A percentile compares a stretch with the other conserved stretches of the same genome.
These are phyloP conservation scores for Zaprionus nigranus DNA, from an alignment of 1,140 invertebrate species.

Conservation along the genomic window DNA sequence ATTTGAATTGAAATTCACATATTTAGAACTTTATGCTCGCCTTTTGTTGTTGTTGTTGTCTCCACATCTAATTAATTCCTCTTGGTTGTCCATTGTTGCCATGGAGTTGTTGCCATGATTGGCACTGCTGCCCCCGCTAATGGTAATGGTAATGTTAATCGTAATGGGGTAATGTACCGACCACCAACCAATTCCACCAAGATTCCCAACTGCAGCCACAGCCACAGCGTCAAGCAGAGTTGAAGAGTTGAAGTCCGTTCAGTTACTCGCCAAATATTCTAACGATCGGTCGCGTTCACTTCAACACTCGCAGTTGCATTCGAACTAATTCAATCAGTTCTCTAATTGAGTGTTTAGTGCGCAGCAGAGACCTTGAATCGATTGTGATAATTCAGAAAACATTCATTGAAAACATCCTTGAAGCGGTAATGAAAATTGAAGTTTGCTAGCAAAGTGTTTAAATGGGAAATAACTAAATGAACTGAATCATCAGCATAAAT, in stretches of 20 bases:
- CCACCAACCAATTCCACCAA: slow-evolving; percentile 29
- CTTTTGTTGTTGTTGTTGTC: slow-evolving; percentile 65
- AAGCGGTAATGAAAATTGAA: slow-evolving; percentile 22
- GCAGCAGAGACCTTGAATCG: slow-evolving; percentile 5
- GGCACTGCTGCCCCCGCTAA: slow-evolving; percentile 62
- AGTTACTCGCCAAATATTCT: slow-evolving; percentile 82
- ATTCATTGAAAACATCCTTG: slow-evolving; percentile 45
- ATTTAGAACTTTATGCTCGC: slow-evolving; percentile 73
- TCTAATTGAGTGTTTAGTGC: slow-evolving; percentile 42
- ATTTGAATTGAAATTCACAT: slow-evolving; percentile 79
- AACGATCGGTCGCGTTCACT: slow-evolving; percentile 78
- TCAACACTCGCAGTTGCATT: slow-evolving; percentile 29
- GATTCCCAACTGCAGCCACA: slow-evolving; percentile 65
- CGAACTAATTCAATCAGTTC: slow-evolving; percentile 13
- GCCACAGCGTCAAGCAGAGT: slow-evolving; percentile 5
- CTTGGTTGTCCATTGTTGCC: slow-evolving; percentile 66
- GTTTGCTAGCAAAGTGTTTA: background rate
- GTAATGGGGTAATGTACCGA: slow-evolving; percentile 64
- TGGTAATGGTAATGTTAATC: slow-evolving; percentile 64
- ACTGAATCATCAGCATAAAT: background rate
- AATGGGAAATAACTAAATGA: background rate
- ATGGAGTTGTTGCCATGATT: slow-evolving; percentile 56
- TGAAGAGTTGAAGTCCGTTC: slow-evolving; percentile 47
- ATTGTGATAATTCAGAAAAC: background rate
- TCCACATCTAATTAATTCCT: slow-evolving; percentile 82